Percentiles rank a stretch among this genome's conserved stretches.
Conservation (phyloP, 2,113 vertebrate species). For the Mesembrinibis cayennensis region DNA sequence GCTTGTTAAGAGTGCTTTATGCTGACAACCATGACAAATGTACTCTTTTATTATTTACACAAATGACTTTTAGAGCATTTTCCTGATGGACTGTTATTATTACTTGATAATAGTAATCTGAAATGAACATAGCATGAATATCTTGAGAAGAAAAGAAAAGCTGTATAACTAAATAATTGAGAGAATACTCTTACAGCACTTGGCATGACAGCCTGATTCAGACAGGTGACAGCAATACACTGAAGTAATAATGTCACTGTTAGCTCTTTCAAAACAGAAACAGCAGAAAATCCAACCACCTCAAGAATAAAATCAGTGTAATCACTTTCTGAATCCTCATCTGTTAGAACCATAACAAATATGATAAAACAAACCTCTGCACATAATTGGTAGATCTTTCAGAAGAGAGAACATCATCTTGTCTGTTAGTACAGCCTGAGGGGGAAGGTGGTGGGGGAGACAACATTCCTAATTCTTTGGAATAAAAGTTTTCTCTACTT, state of each 20-base stretch:
- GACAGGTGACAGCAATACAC: neutral
- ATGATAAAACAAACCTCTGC: neutral
- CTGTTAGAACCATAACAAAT: neutral
- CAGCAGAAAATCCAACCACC: neutral
- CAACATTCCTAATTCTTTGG: neutral
- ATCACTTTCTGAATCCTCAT: neutral
- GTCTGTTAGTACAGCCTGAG: neutral
- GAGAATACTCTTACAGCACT: neutral
- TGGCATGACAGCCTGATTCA: neutral
- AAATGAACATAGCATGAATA: neutral
- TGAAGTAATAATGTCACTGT: neutral
- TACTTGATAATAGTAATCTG: neutral
- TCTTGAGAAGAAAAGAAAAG: neutral
- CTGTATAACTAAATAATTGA: neutral
- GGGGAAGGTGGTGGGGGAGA: neutral
- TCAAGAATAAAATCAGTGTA: neutral
- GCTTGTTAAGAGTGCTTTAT: conserved; percentile 1
- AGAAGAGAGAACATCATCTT: neutral
- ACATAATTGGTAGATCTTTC: neutral
- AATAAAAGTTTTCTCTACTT: neutral
- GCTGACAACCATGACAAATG: neutral
- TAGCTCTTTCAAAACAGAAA: neutral
- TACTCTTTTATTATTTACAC: neutral
- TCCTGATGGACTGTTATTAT: neutral
- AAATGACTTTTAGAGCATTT: neutral